Evolutionary conservation across 2,797 vertebrate species (phyloP).

Genomic region (Danio kyathit): DNA sequence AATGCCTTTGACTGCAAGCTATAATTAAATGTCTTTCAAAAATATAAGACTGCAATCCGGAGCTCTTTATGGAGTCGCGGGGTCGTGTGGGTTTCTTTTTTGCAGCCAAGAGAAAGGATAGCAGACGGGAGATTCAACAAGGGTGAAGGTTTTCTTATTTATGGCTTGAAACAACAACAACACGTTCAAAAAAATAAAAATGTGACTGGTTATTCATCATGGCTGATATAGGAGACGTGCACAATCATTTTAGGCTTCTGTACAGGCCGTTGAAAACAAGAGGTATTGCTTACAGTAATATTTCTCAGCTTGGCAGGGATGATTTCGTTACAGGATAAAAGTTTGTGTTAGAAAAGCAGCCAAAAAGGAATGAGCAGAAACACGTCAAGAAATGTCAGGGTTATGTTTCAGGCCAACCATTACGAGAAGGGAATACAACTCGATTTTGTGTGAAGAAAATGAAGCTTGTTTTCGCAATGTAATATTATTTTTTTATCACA

Average conservation of each 20-base stretch:
- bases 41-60: constrained; percentile 80
- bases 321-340: neutral
- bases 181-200: no score
- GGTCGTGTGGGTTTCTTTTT: constrained; percentile 75
- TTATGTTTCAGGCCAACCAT: neutral
- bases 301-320: neutral
- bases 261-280: neutral
- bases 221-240: neutral
- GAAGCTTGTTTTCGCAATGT: neutral
- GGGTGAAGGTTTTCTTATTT: constrained; percentile 2
- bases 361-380: neutral
- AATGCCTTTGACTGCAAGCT: constrained; percentile 75
- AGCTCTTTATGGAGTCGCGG: constrained; percentile 73
- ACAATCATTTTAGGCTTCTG: neutral
- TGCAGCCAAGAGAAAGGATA: constrained; percentile 54
- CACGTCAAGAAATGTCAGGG: neutral
- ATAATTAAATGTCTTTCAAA: constrained; percentile 84
- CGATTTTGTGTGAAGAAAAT: neutral
- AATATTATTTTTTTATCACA: neutral
- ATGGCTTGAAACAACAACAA: constrained; percentile 16
- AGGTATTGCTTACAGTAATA: neutral
- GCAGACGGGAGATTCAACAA: constrained; percentile 26
- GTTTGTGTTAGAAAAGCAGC: neutral
- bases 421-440: no score
- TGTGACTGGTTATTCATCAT: neutral